phyloP scores from a whole-genome alignment of 2,888 invertebrate species.

The Allacma fusca region DNA sequence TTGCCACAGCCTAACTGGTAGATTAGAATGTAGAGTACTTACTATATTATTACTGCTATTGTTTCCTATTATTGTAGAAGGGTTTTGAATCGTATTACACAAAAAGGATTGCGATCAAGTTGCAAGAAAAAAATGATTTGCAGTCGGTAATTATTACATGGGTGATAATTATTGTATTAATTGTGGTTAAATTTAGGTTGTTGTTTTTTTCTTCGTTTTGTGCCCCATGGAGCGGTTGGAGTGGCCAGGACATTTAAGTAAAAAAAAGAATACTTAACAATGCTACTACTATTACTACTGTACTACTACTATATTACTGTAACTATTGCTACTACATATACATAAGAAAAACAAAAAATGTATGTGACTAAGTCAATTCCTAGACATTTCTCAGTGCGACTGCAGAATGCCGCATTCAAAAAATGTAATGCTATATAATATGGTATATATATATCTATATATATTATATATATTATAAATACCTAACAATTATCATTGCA shows the following conservation, averaged over 20 bases:
- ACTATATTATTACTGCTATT: no score
- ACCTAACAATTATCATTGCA: constrained; percentile 29
- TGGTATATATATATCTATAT: not conserved
- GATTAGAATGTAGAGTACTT: not conserved
- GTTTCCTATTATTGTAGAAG: no score
- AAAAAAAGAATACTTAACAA: constrained; percentile 32
- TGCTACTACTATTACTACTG: constrained; percentile 15
- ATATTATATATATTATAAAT: constrained; percentile 12
- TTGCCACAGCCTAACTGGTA: not conserved
- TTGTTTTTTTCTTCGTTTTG: not conserved
- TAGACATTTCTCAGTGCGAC: constrained; percentile 53
- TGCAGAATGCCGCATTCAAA: constrained; percentile 32
- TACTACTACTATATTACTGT: constrained; percentile 5
- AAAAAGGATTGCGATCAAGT: no score
- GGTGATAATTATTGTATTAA: not conserved
- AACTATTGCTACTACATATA: not conserved
- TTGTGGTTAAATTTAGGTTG: not conserved
- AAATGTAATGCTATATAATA: constrained; percentile 26
- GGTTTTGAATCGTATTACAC: no score
- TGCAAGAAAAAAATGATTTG: no score
- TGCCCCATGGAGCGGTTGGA: constrained; percentile 2
- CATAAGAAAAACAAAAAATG: constrained; percentile 33
- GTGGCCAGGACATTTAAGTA: constrained; percentile 18
- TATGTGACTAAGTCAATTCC: constrained; percentile 60
- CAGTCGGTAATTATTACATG: not conserved